Conservation (phyloP, 2,113 vertebrate species). For the Paratilapia polleni region DNA sequence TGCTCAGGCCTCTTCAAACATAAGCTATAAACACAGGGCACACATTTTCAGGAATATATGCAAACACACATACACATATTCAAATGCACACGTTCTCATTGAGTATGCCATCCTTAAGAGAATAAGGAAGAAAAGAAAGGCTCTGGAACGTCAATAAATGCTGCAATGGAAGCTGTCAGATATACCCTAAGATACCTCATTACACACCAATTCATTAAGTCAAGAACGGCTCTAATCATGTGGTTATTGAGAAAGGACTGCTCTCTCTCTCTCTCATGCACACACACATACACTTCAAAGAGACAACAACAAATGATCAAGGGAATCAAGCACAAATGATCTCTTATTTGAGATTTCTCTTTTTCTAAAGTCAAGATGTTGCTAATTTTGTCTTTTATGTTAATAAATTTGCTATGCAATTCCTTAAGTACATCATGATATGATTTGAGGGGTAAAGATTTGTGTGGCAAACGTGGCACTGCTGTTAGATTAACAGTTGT, state of each 20-base stretch:
- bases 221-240: conserved; percentile 75
- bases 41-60: conserved; percentile 23
- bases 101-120: neutral
- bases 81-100: neutral
- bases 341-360: conserved; percentile 44
- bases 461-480: conserved; percentile 1
- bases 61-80: conserved; percentile 10
- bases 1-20: conserved; percentile 36
- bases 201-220: conserved; percentile 70
- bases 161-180: conserved; percentile 54
- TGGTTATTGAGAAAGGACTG: conserved; percentile 67
- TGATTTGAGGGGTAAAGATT: conserved; percentile 15
- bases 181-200: conserved; percentile 63
- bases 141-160: conserved; percentile 61
- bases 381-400: conserved; percentile 40
- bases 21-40: conserved; percentile 43
- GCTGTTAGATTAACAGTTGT: conserved; percentile 39
- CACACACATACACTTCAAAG: conserved; percentile 37
- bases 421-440: conserved; percentile 13
- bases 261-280: neutral
- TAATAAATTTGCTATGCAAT: neutral
- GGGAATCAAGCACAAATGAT: conserved; percentile 54
- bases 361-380: conserved; percentile 42
- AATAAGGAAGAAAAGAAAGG: conserved; percentile 25
- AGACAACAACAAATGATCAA: conserved; percentile 61